A percentile compares a stretch with the other conserved stretches of the same genome.
Evolutionary conservation across 1,140 invertebrate species (phyloP).

Genomic region (Camponotus vicinus): DNA sequence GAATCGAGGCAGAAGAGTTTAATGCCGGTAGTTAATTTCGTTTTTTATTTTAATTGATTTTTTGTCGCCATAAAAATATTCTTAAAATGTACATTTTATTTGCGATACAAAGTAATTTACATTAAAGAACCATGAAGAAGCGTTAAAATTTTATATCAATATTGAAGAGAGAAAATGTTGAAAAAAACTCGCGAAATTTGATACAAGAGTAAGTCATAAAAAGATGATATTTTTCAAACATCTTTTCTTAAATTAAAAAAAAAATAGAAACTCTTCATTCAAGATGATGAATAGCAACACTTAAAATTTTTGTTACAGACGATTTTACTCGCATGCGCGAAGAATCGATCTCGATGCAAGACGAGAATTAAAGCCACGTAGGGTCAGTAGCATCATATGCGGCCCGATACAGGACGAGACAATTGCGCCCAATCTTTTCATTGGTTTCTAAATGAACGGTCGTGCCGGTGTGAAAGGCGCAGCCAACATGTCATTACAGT

Average conservation of each 20-base stretch:
- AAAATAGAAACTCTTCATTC: background rate
- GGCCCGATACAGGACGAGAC: slow-evolving; percentile 80
- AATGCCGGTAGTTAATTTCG: slow-evolving; percentile 29
- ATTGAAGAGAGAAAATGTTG: no score
- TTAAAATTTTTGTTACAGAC: slow-evolving; percentile 13
- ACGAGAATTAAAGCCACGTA: slow-evolving; percentile 60
- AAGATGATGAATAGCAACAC: background rate
- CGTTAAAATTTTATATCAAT: no score
- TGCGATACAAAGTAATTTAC: background rate
- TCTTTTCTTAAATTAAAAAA: background rate
- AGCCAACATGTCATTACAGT: slow-evolving; percentile 46
- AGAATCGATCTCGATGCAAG: slow-evolving; percentile 48
- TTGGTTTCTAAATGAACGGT: slow-evolving; percentile 76
- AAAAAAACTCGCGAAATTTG: no score
- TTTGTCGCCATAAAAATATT: background rate
- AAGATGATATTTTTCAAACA: background rate
- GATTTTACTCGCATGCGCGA: background rate
- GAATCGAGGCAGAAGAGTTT: slow-evolving; percentile 44
- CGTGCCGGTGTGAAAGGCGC: slow-evolving; percentile 68
- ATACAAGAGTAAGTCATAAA: background rate
- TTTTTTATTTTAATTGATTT: slow-evolving; percentile 1
- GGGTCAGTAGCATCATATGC: slow-evolving; percentile 69
- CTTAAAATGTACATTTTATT: background rate
- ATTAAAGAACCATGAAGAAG: background rate
- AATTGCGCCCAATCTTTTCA: slow-evolving; percentile 82